Conservation (phyloP, 2,888 invertebrate genomes). For the Catotricha subobsoleta region DNA sequence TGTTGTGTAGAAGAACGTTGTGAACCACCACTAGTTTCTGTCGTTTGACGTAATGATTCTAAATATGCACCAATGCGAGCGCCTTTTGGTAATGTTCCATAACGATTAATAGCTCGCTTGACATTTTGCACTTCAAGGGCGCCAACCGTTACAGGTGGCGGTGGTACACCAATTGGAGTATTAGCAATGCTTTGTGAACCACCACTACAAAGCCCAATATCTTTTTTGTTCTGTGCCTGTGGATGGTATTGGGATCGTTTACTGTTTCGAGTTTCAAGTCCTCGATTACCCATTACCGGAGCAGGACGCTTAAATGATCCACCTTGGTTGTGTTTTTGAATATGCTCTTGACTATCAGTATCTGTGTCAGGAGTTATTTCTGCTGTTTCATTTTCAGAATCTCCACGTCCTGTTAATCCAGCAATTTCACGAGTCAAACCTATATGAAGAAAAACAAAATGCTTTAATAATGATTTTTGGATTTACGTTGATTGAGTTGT, state of each 20-base stretch:
- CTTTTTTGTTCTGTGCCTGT: constrained; percentile 7
- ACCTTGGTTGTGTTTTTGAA: constrained; percentile 29
- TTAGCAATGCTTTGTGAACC: too few species aligned
- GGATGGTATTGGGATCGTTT: constrained; percentile 29
- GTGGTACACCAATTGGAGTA: background rate
- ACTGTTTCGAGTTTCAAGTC: constrained; percentile 42
- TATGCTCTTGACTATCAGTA: constrained; percentile 31
- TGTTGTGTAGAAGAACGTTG: background rate
- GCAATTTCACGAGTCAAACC: constrained; percentile 28
- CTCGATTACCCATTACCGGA: constrained; percentile 41
- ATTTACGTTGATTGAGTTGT: background rate
- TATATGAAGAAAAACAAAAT: constrained; percentile 13
- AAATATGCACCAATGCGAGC: constrained; percentile 92
- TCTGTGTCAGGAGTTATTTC: constrained; percentile 59
- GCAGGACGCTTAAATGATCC: constrained; percentile 37
- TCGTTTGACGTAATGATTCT: constrained; percentile 76
- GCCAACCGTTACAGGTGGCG: constrained; percentile 59
- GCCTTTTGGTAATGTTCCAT: constrained; percentile 92
- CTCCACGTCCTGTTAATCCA: constrained; percentile 18
- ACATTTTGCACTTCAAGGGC: constrained; percentile 92
- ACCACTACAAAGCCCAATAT: constrained; percentile 11
- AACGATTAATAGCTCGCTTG: constrained; percentile 81
- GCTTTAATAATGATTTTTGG: constrained; percentile 5
- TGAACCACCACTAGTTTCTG: constrained; percentile 14
- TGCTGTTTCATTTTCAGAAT: constrained; percentile 51